phyloP scores from a whole-genome alignment of 2,888 invertebrate species.

The Cancer borealis region DNA sequence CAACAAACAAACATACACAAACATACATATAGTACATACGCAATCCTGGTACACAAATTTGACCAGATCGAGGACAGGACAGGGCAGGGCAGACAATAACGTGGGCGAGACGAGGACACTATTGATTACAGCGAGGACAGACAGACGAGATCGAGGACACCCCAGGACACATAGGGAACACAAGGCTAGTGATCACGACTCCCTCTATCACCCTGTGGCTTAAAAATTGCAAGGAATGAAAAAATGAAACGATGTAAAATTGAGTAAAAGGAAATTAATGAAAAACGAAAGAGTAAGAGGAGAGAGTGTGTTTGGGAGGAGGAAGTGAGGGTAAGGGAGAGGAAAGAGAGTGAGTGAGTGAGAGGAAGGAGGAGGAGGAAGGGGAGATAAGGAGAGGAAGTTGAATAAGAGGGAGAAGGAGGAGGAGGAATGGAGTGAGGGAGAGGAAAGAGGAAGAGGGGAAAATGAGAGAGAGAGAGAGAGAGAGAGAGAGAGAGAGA shows the following conservation, averaged over 20 bases:
- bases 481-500: not conserved
- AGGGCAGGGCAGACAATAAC: too few relatives aligned
- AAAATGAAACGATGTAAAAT: not conserved
- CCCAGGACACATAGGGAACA: too few relatives aligned
- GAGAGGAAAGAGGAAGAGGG: not conserved
- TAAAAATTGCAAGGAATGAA: not conserved
- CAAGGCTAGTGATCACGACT: too few relatives aligned
- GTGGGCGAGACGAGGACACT: too few relatives aligned
- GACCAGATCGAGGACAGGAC: too few relatives aligned
- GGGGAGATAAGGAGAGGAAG: not conserved
- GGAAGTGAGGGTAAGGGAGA: not conserved
- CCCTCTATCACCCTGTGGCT: too few relatives aligned
- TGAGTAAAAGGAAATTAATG: not conserved
- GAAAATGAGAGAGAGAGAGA: not conserved
- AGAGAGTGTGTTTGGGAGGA: not conserved
- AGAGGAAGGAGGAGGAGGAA: not conserved
- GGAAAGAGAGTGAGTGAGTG: not conserved
- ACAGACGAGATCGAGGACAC: too few relatives aligned
- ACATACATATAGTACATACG: too few relatives aligned
- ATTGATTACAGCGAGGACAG: too few relatives aligned
- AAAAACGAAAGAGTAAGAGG: not conserved
- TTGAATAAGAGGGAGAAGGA: not conserved
- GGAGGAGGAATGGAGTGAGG: not conserved
- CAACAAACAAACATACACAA: too few relatives aligned
- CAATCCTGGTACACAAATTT: too few relatives aligned